Conservation (phyloP, 2,113 vertebrate genomes). For the human region GRCh38 chr11:115844001-115844500, state of each 20-base stretch:
- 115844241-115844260: neutral
- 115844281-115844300: neutral
- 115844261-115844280: neutral
- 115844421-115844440: neutral
- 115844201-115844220: neutral
- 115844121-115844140: neutral
- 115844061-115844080: neutral
- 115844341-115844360: neutral
- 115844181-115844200: neutral
- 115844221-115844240: neutral
- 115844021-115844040: neutral
- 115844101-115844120: neutral
- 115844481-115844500: neutral
- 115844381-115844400: neutral
- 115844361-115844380: neutral
- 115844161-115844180: neutral
- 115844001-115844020: neutral
- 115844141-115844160: neutral
- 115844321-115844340: neutral
- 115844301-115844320: neutral
- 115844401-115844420: rapidly evolving
- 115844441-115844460: neutral
- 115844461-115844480: neutral
- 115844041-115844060: neutral
- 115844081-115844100: neutral